Evolutionary conservation across 2,888 invertebrate genomes (phyloP).

Genomic region (Ophraella communa): DNA sequence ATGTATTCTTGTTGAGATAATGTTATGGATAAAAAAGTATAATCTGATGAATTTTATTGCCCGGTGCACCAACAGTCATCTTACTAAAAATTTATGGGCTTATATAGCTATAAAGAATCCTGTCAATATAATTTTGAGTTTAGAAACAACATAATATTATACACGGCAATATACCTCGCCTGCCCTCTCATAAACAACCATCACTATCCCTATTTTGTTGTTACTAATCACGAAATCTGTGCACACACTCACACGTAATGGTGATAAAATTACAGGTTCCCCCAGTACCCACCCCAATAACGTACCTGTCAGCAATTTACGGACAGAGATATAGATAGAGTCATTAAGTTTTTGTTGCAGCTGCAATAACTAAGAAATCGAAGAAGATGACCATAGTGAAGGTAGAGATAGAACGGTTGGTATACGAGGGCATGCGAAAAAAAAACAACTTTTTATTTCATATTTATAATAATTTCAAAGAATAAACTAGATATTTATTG

Average conservation of each 20-base stretch:
- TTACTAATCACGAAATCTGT: conserved; percentile 16
- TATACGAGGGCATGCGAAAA: not conserved
- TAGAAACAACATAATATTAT: no score
- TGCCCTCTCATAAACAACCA: not conserved
- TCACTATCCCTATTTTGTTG: not conserved
- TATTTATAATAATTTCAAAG: not conserved
- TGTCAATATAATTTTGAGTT: no score
- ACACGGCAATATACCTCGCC: no score
- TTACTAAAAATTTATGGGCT: no score
- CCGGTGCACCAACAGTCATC: no score
- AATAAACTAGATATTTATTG: no score
- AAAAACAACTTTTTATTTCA: no score
- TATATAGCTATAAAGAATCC: no score
- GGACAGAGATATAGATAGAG: conserved; percentile 44
- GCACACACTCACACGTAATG: conserved; percentile 30
- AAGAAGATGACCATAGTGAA: conserved; percentile 23
- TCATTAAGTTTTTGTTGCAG: conserved; percentile 40
- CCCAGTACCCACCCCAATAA: conserved; percentile 36
- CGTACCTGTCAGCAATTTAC: conserved; percentile 46
- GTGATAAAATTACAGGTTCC: conserved; percentile 39
- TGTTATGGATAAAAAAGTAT: no score
- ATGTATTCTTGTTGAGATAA: no score
- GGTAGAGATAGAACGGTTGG: conserved; percentile 5
- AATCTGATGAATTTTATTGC: no score
- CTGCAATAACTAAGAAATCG: conserved; percentile 30